Evolutionary conservation across 1,140 invertebrate genomes (phyloP), one percentile per base, ranked within the genome.

Genomic region (Choristoneura fumiferana): DNA sequence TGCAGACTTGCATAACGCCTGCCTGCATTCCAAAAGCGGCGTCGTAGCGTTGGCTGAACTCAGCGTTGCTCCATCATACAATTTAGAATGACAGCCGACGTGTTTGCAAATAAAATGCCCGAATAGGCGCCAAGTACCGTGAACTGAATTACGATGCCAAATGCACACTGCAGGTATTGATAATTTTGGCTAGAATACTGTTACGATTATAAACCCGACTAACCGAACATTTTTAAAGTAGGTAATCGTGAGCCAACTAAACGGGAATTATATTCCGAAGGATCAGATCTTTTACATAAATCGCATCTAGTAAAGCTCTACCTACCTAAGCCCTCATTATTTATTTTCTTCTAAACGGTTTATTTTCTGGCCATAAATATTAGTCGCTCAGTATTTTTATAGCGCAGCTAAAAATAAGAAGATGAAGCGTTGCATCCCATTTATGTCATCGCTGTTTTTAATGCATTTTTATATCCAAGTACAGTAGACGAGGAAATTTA

Each of bases 131-230:
- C 67, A 67, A 73, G 57, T 59, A 58, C 52, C 65, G 66, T 65
- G 71, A 63, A 56, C 65, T 69, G 72, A 78, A 81, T 83, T 72
- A 65, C 69, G 52, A 74, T 73, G 57, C 54, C 63, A 62, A 67
- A 80, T 81, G 62, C 60, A 69, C 65, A 82, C 22, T 57, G 58
- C 66, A 66, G 67, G 45, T 65, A 37, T 60, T 58, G 56, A 63
- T 18, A 18, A 6, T 22, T 22, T 49, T 49, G 43, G 43, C 18
- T 22, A 22, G 18, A 18, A 22, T 3, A n/a, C 43, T 18, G 8
- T 22, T 49, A 37, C 35, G 9, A 22, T n/a, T 49, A 49, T 49
- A 17, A 29, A n/a, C 33, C 9, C n/a, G n/a, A n/a, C 6, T 29
- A 29, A 29, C 22, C 2, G 22, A 29, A 29, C 22, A 29, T 29